A percentile compares a stretch with the other conserved stretches of the same genome.
Conservation (phyloP, 1,140 invertebrate species). For the Rhagoletis zephyria region DNA sequence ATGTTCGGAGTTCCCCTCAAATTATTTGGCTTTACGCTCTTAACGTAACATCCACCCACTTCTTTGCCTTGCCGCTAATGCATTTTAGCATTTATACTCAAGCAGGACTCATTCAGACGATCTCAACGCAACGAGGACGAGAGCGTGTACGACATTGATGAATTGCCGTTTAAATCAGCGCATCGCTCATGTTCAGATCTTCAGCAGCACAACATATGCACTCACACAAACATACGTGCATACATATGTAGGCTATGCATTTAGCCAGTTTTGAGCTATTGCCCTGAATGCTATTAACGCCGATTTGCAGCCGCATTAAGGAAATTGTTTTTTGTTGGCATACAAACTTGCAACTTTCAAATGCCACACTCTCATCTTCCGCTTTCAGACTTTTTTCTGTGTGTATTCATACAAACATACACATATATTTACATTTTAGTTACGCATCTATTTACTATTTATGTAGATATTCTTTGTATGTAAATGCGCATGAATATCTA, state of each 20-base stretch:
- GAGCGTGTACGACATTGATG: slow-evolving; percentile 66
- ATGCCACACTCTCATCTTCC: neutral
- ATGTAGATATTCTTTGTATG: neutral
- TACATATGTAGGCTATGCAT: neutral
- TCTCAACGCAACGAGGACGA: neutral
- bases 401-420: neutral
- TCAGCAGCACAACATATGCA: slow-evolving; percentile 27
- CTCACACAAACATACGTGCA: neutral
- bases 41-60: neutral
- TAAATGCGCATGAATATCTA: neutral
- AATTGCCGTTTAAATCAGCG: slow-evolving; percentile 73
- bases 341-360: neutral
- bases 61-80: neutral
- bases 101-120: slow-evolving; percentile 1
- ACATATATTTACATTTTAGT: neutral
- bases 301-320: slow-evolving; percentile 65
- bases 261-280: slow-evolving; percentile 60
- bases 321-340: slow-evolving; percentile 64
- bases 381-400: neutral
- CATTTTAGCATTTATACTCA: neutral
- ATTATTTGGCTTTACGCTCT: too few species aligned
- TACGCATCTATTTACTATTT: slow-evolving; percentile 28
- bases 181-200: slow-evolving; percentile 69
- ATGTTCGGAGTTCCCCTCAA: too few species aligned
- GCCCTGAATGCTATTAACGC: slow-evolving; percentile 69